Evolutionary conservation across 2,888 invertebrate genomes (phyloP).

Genomic region (Parnassius smintheus): DNA sequence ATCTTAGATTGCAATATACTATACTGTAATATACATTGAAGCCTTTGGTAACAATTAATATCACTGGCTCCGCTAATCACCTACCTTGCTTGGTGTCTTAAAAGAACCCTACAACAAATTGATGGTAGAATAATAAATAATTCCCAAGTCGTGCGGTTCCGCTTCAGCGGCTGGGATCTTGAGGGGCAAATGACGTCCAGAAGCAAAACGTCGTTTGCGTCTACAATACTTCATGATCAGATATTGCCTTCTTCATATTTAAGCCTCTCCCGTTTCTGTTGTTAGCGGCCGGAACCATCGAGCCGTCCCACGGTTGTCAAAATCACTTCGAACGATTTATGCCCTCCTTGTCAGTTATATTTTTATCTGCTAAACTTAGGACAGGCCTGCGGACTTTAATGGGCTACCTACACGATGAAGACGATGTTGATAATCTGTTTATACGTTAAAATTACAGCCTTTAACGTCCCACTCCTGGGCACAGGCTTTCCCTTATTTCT

Average conservation of each 20-base stretch:
- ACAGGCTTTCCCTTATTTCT: too few species aligned
- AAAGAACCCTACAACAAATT: constrained; percentile 19
- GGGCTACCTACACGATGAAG: too few species aligned
- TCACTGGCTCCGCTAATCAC: neutral
- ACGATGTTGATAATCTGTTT: too few species aligned
- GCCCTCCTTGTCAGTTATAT: constrained; percentile 6
- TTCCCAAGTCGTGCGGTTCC: constrained; percentile 19
- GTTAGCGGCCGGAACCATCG: constrained; percentile 9
- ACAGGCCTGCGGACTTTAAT: too few species aligned
- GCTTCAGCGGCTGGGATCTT: constrained; percentile 14
- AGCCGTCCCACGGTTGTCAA: constrained; percentile 19
- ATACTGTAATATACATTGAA: too few species aligned
- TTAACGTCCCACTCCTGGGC: too few species aligned
- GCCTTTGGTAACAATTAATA: too few species aligned
- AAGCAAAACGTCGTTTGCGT: constrained; percentile 5
- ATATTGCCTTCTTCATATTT: neutral
- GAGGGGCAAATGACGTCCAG: constrained; percentile 1
- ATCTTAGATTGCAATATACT: too few species aligned
- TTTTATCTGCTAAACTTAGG: too few species aligned
- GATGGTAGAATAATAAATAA: constrained; percentile 25
- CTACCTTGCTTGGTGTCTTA: neutral
- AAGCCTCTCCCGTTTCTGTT: constrained; percentile 4
- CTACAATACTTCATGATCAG: neutral
- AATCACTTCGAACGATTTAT: constrained; percentile 13
- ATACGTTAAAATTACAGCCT: too few species aligned